phyloP scores from a whole-genome alignment of 2,888 invertebrate species.

The Drosophila kanekoi region DNA sequence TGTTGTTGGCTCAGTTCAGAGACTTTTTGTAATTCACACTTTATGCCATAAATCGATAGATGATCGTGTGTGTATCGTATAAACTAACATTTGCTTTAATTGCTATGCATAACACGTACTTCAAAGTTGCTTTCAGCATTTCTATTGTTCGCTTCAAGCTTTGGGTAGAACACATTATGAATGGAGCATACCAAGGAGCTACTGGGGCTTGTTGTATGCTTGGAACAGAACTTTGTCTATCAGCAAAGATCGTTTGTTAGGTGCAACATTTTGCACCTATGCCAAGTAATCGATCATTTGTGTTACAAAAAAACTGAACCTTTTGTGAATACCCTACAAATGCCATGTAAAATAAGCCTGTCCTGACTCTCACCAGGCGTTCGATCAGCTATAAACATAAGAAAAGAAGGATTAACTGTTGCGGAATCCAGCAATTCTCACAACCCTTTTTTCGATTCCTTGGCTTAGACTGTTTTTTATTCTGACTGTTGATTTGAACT shows the following conservation, averaged over 20 bases:
- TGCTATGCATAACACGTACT: slow-evolving; percentile 36
- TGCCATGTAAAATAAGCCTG: too few species aligned
- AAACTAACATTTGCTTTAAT: slow-evolving; percentile 4
- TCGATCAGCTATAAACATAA: too few species aligned
- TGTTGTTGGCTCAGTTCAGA: too few species aligned
- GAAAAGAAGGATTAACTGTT: too few species aligned
- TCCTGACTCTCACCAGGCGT: too few species aligned
- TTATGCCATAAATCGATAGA: slow-evolving; percentile 14
- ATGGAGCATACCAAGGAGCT: slow-evolving; percentile 44
- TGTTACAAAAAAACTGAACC: not conserved
- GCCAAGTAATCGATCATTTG: slow-evolving; percentile 6
- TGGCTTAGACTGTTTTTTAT: too few species aligned
- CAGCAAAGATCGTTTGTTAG: slow-evolving; percentile 10
- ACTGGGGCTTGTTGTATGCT: slow-evolving; percentile 11
- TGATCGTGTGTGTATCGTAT: slow-evolving; percentile 5
- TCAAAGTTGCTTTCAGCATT: slow-evolving; percentile 24
- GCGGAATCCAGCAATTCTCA: too few species aligned
- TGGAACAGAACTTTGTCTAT: slow-evolving; percentile 21
- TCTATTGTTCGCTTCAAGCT: slow-evolving; percentile 34
- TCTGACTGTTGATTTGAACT: too few species aligned
- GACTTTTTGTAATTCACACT: slow-evolving; percentile 14
- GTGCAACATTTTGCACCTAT: slow-evolving; percentile 26
- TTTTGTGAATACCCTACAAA: not conserved
- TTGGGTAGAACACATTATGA: slow-evolving; percentile 23
- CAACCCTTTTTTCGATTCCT: too few species aligned